Base-by-base conservation (phyloP, 2,888 invertebrate species). In the Cyclophora albipunctata region DNA sequence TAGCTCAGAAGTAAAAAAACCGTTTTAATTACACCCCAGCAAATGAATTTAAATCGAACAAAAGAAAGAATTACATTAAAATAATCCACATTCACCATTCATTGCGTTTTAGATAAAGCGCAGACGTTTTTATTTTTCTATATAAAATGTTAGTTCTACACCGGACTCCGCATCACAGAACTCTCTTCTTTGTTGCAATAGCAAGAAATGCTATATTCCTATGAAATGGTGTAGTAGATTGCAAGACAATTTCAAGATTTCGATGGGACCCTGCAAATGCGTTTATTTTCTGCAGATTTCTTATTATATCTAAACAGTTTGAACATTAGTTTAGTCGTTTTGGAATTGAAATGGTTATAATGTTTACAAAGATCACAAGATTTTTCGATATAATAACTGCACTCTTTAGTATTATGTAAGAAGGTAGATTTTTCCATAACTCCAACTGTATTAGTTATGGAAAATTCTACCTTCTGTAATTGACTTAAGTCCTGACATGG, bases 51-150 rank as follows among this genome's bases (percentile, higher is more conserved):
- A 37, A 37, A 37, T 37, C 37, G 37, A 37, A 37, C 37, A 37
- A 37, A 37, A 37, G 37, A 37, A 37, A 4, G 37, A 5, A 4
- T 37, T 37, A 37, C 37, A 37, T 34, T 65, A 65, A 71, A 73
- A 70, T 73, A 74, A 74, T 71, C 67, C 66, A 63, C 67, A 74
- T 74, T 72, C 69, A 59, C 71, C 70, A 71, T 74, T 74, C 72
- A 73, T 73, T 73, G 70, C 68, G 67, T 69, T 72, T 70, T 68
- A 68, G 67, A 71, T 71, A 69, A 67, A 67, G 63, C 66, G 58
- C 56, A 63, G 67, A 69, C 65, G 66, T 71, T 73, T 73, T 72
- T 71, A 71, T 73, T 69, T 71, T 69, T 57, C 58, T 63, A 64
- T 69, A 63, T 69, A 66, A 64, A 73, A 66, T 65, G 60, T 63